Base-by-base conservation (phyloP, 2,888 invertebrate species). In the Slavum lentiscoides region DNA sequence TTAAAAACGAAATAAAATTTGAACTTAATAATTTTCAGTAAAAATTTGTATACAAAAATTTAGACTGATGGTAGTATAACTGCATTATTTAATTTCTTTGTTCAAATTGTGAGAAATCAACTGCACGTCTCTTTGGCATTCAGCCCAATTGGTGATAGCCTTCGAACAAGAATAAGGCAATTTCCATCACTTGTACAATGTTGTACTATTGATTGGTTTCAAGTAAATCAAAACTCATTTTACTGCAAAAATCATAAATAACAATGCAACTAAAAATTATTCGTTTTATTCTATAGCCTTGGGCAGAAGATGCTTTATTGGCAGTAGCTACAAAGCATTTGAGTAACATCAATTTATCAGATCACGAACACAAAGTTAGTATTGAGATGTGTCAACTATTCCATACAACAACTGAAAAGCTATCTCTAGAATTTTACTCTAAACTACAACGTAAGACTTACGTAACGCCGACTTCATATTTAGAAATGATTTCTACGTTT, bases 121-220 rank as follows among this genome's bases (percentile, higher is more conserved):
- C 87, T 97, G 75, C 97, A 97, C 86, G 90, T 97, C 66, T 93
- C 94, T 7, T 87, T 97, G 69, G 92, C 94, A 1, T 95, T 97
- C 94, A 95, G 95, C 23, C 96, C 93, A 0, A 96, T 95, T 83
- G 96, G 96, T 4, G 94, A 94, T 67, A 91, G 92, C 7, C 91
- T 97, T 85, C 89, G 94, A 74, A 92, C 91, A 84, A 90, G 94
- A 77, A 91, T 97, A 53, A 89, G 96, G 74, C 96, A 95, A 87
- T 97, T 97, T 86, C 97, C 97, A 0, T 92, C 96, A 0, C 90
- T 97, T 23, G 94, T 97, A 82, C 97, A 96, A 86, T 97, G 96
- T 86, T 97, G 97, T 85, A 97, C 96, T 0, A 96, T 97, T 83
- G 96, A 97, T 86, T 97, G 97, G 97, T 95, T 97, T 87, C 95